Conservation (phyloP, 2,113 vertebrate species). For the Sorex araneus region DNA sequence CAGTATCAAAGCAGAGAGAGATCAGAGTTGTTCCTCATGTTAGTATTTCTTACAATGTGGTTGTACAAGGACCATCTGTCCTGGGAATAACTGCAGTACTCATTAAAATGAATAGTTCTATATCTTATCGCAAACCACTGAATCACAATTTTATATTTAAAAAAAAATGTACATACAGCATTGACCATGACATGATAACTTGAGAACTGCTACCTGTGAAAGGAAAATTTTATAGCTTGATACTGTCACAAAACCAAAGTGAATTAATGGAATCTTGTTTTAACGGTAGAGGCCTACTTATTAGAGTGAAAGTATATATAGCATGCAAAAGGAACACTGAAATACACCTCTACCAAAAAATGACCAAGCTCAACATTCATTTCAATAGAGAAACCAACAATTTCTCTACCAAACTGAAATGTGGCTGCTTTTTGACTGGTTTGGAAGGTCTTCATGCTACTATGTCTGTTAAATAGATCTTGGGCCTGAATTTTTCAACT, state of each 20-base stretch:
- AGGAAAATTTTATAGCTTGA: neutral
- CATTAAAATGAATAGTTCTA: neutral
- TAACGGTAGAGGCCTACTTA: neutral
- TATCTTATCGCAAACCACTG: neutral
- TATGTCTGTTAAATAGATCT: neutral
- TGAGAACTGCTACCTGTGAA: neutral
- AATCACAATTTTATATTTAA: neutral
- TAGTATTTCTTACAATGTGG: neutral
- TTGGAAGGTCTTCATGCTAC: neutral
- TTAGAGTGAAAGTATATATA: neutral
- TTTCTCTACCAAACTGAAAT: conserved; percentile 9
- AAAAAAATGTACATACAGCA: neutral
- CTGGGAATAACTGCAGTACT: neutral
- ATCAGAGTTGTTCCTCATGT: neutral
- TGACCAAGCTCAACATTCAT: neutral
- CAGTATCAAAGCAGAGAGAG: neutral
- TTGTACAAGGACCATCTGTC: neutral
- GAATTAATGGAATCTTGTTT: conserved; percentile 35
- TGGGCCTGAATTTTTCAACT: neutral
- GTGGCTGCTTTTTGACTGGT: neutral
- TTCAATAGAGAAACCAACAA: neutral
- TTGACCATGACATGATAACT: neutral
- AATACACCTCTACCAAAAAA: neutral
- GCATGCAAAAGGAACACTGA: conserved; percentile 21
- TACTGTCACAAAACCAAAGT: neutral